These are phyloP conservation scores for Martes martes DNA, from an alignment of 2,113 vertebrate species.

Conservation along the genomic window DNA sequence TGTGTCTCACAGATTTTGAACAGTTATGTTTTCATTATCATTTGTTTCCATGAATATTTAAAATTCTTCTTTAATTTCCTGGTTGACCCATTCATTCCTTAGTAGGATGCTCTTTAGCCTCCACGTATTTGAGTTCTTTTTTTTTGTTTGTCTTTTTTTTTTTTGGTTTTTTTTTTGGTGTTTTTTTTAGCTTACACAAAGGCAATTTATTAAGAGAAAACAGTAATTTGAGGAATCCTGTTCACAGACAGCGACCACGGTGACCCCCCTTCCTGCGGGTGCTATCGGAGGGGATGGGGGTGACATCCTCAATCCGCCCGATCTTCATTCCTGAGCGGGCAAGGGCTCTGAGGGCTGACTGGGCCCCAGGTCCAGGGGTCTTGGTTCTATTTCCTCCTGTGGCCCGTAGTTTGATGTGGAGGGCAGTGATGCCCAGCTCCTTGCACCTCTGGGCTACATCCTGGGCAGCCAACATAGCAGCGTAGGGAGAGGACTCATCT, in stretches of 20 bases:
- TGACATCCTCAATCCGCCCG: constrained; percentile 98
- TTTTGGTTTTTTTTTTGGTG: no score
- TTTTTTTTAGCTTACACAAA: constrained; percentile 12
- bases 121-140: no score
- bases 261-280: constrained; percentile 99
- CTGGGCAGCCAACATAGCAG: constrained; percentile 97
- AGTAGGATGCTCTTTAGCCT: no score
- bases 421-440: constrained; percentile 96
- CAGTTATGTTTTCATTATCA: no score
- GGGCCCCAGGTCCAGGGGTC: constrained; percentile 97
- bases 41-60: no score
- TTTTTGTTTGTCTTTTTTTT: no score
- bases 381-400: constrained; percentile 99
- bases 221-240: constrained; percentile 54
- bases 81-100: no score
- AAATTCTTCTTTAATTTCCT: no score
- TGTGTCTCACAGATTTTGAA: no score
- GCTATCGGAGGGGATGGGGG: constrained; percentile 98
- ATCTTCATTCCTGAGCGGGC: constrained; percentile 99
- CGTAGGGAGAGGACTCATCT: constrained; percentile 97
- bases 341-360: constrained; percentile 96
- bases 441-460: constrained; percentile 98
- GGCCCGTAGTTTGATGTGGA: constrained; percentile 97
- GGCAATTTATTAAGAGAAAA: constrained; percentile 89
- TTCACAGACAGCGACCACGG: constrained; percentile 96